Conservation (phyloP, 2,113 vertebrate genomes). For the Aepyceros melampus region DNA sequence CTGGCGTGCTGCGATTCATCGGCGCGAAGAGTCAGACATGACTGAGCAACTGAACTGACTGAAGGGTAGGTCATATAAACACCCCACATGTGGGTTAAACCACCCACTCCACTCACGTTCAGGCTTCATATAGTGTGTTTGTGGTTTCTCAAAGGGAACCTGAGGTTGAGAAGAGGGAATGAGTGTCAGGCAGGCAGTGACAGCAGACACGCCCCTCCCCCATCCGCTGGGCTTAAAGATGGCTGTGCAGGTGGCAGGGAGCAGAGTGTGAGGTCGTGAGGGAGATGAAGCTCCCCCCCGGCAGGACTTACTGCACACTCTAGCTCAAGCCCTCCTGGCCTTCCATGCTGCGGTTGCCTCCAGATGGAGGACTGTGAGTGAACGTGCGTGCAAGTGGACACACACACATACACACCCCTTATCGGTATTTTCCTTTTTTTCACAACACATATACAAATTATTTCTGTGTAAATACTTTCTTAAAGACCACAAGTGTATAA, state of each 20-base stretch:
- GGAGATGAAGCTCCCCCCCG: neutral
- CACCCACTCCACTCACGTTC: neutral
- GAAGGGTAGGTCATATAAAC: neutral
- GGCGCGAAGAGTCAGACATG: rapidly evolving
- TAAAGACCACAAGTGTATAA: neutral
- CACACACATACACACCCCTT: neutral
- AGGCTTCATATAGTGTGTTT: neutral
- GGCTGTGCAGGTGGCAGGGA: neutral
- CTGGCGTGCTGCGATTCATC: rapidly evolving
- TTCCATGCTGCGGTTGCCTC: neutral
- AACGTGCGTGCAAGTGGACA: neutral
- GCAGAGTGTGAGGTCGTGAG: neutral
- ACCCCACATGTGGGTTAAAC: too few species aligned
- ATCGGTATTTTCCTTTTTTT: neutral
- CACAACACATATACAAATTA: neutral
- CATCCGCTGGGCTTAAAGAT: neutral
- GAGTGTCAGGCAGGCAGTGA: too few species aligned
- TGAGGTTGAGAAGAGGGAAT: neutral
- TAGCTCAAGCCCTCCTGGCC: neutral
- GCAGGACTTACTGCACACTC: neutral
- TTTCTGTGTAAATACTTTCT: neutral
- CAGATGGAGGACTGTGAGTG: too few species aligned
- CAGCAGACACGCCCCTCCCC: too few species aligned
- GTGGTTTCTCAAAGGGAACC: neutral
- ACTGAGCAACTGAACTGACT: too few species aligned